Evolutionary conservation across 1,140 invertebrate genomes (phyloP).

Genomic region (Melanaphis sacchari): DNA sequence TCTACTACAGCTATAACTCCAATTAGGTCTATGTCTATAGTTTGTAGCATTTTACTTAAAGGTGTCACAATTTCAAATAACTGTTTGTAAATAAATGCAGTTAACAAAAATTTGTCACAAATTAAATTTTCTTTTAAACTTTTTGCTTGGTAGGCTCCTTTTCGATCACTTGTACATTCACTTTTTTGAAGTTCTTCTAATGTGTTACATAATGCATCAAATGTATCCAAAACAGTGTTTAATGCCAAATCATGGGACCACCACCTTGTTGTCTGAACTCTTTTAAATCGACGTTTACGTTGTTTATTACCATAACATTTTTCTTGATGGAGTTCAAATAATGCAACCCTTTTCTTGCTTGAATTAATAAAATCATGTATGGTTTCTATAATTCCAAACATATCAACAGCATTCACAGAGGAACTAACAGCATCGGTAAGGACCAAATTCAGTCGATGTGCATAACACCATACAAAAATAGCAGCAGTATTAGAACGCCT

Average conservation of each 20-base stretch:
- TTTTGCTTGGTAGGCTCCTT: neutral
- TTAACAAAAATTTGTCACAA: neutral
- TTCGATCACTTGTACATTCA: neutral
- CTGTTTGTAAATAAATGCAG: neutral
- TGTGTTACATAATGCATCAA: neutral
- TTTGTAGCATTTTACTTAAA: neutral
- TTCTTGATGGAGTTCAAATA: neutral
- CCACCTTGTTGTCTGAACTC: neutral
- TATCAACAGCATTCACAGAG: neutral
- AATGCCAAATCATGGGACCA: neutral
- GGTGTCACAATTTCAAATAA: neutral
- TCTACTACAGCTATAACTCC: neutral
- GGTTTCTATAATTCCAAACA: neutral
- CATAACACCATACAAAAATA: conserved; percentile 60
- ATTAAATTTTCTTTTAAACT: neutral
- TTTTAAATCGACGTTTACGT: neutral
- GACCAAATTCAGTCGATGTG: conserved; percentile 59
- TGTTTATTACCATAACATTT: neutral
- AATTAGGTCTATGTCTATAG: neutral
- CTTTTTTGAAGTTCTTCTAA: neutral
- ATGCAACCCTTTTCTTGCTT: neutral
- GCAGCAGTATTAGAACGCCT: conserved; percentile 57
- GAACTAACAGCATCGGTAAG: conserved; percentile 58
- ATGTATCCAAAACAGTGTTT: neutral
- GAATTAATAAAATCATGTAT: neutral